Evolutionary conservation across 1,140 invertebrate genomes (phyloP).

Genomic region (Brachystomella parvula): DNA sequence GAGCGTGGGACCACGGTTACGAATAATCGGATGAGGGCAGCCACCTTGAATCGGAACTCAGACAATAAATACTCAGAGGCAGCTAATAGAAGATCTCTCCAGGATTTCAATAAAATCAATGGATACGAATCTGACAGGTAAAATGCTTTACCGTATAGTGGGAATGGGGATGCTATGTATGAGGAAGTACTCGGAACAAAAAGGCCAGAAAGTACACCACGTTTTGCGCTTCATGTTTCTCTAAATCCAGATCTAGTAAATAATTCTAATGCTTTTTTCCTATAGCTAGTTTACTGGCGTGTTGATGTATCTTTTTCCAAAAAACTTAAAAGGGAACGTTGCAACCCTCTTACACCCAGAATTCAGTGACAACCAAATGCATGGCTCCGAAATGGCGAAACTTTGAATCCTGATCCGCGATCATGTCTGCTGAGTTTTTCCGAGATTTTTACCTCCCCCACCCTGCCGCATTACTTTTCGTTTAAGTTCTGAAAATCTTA

Average conservation of each 20-base stretch:
- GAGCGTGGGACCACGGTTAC: not conserved
- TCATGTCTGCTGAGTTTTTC: too few relatives aligned
- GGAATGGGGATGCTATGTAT: not conserved
- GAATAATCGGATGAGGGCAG: not conserved
- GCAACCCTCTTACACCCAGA: too few relatives aligned
- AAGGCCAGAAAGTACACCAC: too few relatives aligned
- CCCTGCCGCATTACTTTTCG: too few relatives aligned
- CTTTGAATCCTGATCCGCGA: too few relatives aligned
- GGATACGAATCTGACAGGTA: conserved; percentile 3
- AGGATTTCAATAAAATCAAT: not conserved
- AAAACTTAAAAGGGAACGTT: too few relatives aligned
- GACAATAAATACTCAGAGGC: not conserved
- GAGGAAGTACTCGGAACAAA: too few relatives aligned
- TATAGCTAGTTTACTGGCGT: not conserved
- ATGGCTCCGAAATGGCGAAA: too few relatives aligned
- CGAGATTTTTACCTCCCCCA: too few relatives aligned
- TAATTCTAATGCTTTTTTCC: not conserved
- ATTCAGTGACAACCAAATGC: too few relatives aligned
- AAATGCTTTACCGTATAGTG: not conserved
- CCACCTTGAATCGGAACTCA: not conserved
- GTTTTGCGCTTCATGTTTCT: not conserved
- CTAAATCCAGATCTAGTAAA: not conserved
- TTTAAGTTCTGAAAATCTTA: too few relatives aligned
- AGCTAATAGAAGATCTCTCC: not conserved
- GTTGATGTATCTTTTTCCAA: not conserved